A percentile compares a stretch with the other conserved stretches of the same genome.
These are phyloP conservation scores for Rousettus leschenaultii DNA, from an alignment of 2,113 vertebrate genomes.

Conservation along the genomic window DNA sequence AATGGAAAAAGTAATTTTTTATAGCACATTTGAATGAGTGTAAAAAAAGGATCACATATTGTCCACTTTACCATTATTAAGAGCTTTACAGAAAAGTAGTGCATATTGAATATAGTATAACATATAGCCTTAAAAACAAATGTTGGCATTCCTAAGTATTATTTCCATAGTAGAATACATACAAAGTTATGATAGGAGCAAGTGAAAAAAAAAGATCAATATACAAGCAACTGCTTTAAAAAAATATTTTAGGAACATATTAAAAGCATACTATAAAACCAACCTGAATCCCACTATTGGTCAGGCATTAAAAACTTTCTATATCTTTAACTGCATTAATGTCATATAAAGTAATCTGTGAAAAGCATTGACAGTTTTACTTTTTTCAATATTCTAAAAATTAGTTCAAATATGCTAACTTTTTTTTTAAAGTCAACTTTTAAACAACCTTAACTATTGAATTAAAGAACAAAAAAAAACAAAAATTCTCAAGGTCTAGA, in stretches of 20 bases:
- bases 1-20: background rate
- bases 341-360: background rate
- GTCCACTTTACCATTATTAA: background rate
- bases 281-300: background rate
- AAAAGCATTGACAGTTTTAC: background rate
- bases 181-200: background rate
- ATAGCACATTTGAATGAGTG: background rate
- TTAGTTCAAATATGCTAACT: background rate
- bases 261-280: background rate
- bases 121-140: background rate
- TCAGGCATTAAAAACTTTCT: background rate
- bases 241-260: background rate
- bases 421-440: background rate
- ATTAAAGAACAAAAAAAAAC: background rate
- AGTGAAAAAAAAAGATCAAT: background rate
- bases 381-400: background rate
- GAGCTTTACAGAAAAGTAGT: background rate
- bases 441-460: background rate
- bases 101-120: background rate
- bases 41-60: background rate
- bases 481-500: slow-evolving; percentile 19
- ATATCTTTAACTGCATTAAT: background rate
- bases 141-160: background rate
- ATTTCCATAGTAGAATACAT: background rate
- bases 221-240: background rate